Conservation (phyloP, 2,888 invertebrate genomes). For the Dusona sp. region DNA sequence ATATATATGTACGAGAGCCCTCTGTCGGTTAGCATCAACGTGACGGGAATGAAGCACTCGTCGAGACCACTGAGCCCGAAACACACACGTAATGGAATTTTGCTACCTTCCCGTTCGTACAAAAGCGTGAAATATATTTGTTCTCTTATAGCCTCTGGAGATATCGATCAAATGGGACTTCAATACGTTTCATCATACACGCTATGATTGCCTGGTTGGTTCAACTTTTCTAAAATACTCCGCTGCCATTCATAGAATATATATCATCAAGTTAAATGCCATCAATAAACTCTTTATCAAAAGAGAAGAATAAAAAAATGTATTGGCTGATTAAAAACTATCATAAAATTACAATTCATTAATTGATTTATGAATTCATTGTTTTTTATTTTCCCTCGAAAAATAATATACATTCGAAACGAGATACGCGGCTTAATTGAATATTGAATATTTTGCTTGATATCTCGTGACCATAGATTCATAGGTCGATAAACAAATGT, state of each 20-base stretch:
- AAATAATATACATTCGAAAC: no score
- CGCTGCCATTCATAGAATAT: not conserved
- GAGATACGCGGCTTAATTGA: not conserved
- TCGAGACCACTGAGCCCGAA: constrained; percentile 15
- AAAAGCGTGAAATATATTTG: constrained; percentile 26
- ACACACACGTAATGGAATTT: constrained; percentile 36
- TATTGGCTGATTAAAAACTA: not conserved
- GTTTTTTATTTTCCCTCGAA: no score
- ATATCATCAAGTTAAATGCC: not conserved
- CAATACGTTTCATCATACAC: not conserved
- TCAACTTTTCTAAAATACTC: not conserved
- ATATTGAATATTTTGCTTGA: not conserved
- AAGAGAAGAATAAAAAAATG: not conserved
- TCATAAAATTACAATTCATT: no score
- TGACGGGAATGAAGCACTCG: constrained; percentile 12
- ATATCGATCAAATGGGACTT: constrained; percentile 13
- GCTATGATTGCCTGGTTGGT: not conserved
- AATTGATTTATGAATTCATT: no score
- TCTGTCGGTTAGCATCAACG: constrained; percentile 40
- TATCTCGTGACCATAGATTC: not conserved
- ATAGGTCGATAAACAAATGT: not conserved
- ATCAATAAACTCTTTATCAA: not conserved
- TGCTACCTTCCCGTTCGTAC: constrained; percentile 11
- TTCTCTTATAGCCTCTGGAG: not conserved
- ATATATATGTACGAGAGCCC: not conserved